Evolutionary conservation across 2,888 invertebrate genomes (phyloP).

Genomic region (Ormia ochracea): DNA sequence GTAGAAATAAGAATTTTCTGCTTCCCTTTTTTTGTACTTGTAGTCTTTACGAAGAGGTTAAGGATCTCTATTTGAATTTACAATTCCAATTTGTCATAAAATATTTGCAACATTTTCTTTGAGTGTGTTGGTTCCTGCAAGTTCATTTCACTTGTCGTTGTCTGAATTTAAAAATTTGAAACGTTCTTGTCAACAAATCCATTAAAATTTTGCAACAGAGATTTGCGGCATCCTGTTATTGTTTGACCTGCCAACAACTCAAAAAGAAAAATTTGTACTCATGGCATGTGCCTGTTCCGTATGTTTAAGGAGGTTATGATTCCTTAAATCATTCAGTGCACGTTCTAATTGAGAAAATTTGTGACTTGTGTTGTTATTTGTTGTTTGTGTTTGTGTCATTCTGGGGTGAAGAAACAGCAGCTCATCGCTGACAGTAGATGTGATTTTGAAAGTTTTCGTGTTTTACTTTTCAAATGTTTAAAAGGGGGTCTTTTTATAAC

Average conservation of each 20-base stretch:
- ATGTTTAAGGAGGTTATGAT: not conserved
- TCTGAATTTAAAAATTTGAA: not conserved
- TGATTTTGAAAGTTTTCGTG: not conserved
- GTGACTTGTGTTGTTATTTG: not conserved
- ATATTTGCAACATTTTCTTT: constrained; percentile 11
- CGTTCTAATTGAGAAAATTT: constrained; percentile 2
- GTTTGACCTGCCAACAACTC: not conserved
- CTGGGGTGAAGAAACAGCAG: not conserved
- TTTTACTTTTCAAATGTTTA: not conserved
- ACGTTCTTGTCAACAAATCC: constrained; percentile 22
- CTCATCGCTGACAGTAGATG: not conserved
- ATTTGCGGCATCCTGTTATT: not conserved
- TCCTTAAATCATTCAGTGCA: constrained; percentile 2
- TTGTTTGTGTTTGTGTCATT: not conserved
- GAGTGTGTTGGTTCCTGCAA: not conserved
- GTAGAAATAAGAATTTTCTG: no score
- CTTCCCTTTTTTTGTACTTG: no score
- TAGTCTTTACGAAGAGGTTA: no score
- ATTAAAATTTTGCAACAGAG: constrained; percentile 18
- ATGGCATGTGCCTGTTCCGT: not conserved
- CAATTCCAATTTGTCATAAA: no score
- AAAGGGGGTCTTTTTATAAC: not conserved
- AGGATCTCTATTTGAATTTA: no score
- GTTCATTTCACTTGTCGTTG: not conserved
- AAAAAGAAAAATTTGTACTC: not conserved